These are phyloP conservation scores for Triplophysa tibetana DNA, from an alignment of 2,113 vertebrate genomes.

Conservation along the genomic window DNA sequence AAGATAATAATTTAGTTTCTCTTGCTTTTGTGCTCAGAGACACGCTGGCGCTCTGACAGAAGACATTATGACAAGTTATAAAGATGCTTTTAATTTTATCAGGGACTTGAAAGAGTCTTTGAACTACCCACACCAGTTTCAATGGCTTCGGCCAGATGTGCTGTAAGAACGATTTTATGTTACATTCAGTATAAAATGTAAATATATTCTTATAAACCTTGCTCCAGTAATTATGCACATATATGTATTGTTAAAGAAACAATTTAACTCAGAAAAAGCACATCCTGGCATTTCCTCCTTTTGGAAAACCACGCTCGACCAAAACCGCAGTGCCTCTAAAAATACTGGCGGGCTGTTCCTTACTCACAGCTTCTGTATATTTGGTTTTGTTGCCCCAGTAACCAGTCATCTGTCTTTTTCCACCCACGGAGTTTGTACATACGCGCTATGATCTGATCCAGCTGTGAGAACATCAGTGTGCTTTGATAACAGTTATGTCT, in stretches of 20 bases:
- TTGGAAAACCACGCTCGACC: conserved; percentile 30
- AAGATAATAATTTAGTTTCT: too few relatives aligned
- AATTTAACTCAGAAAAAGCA: not conserved
- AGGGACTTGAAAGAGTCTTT: too few relatives aligned
- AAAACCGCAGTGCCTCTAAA: conserved; percentile 49
- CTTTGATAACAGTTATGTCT: not conserved
- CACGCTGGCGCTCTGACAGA: too few relatives aligned
- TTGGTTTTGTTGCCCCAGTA: conserved; percentile 59
- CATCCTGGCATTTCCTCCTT: conserved; percentile 12
- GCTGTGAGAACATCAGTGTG: conserved; percentile 1
- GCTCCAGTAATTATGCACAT: conserved; percentile 14
- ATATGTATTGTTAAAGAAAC: not conserved
- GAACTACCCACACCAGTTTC: too few relatives aligned
- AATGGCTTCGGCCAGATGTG: not conserved
- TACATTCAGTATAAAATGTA: not conserved
- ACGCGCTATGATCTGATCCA: conserved; percentile 18
- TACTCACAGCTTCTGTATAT: conserved; percentile 47
- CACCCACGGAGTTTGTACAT: conserved; percentile 12
- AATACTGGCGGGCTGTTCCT: conserved; percentile 15
- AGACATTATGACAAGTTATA: too few relatives aligned
- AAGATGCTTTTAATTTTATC: too few relatives aligned
- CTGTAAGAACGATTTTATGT: too few relatives aligned
- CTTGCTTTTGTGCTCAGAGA: too few relatives aligned
- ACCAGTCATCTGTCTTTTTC: conserved; percentile 30
- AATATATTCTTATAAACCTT: not conserved